Conservation (phyloP, 2,113 vertebrate species). For the Lampris incognitus region DNA sequence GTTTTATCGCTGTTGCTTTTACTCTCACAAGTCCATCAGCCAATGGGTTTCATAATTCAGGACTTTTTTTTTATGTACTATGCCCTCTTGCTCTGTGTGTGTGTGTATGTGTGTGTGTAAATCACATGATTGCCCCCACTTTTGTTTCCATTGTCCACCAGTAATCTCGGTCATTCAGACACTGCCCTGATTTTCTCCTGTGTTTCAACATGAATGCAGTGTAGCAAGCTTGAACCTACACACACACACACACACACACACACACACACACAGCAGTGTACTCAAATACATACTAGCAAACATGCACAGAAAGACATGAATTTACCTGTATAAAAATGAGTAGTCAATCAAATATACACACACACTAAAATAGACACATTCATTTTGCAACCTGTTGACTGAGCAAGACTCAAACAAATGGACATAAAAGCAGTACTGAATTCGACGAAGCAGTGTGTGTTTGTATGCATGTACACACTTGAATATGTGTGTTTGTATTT, state of each 20-base stretch:
- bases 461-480: neutral
- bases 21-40: too few relatives aligned
- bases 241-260: constrained; percentile 9
- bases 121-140: constrained; percentile 4
- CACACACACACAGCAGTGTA: neutral
- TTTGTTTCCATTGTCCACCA: constrained; percentile 23
- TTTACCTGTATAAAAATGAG: neutral
- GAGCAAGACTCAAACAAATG: constrained; percentile 37
- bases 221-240: neutral
- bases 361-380: neutral
- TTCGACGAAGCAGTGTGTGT: constrained; percentile 28
- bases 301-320: neutral
- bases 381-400: constrained; percentile 36
- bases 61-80: neutral
- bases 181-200: neutral
- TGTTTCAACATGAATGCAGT: constrained; percentile 13
- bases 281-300: neutral
- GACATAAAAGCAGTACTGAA: constrained; percentile 50
- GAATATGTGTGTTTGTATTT: constrained; percentile 20
- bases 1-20: too few relatives aligned
- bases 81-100: constrained; percentile 1
- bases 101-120: constrained; percentile 5
- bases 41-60: too few relatives aligned
- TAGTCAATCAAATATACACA: neutral
- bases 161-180: constrained; percentile 36